phyloP scores from a whole-genome alignment of 2,888 invertebrate species.

The Coremacera marginata region DNA sequence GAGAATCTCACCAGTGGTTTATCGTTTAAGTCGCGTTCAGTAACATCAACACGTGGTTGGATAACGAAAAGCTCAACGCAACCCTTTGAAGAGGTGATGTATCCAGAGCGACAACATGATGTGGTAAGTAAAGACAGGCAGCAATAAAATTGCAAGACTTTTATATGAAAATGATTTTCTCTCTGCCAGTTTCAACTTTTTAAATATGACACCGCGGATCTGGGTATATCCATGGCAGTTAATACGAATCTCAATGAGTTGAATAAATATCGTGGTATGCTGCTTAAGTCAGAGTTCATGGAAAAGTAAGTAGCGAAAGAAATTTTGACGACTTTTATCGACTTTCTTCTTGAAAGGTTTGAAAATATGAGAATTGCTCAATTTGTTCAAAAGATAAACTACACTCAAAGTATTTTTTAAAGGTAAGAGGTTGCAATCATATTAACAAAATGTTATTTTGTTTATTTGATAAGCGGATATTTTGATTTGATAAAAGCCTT shows the following conservation, averaged over 20 bases:
- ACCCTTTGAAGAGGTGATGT: conserved; percentile 64
- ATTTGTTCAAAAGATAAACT: no score
- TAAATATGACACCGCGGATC: conserved; percentile 62
- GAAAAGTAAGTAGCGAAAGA: conserved; percentile 61
- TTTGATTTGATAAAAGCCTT: no score
- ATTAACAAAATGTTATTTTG: no score
- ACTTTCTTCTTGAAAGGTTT: background rate
- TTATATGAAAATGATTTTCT: background rate
- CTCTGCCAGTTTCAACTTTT: conserved; percentile 62
- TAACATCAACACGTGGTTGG: conserved; percentile 65
- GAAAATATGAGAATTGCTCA: background rate
- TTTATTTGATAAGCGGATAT: no score
- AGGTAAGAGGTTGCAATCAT: no score
- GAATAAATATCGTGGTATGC: conserved; percentile 66
- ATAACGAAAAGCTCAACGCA: conserved; percentile 63
- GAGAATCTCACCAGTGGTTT: conserved; percentile 67
- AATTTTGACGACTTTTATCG: background rate
- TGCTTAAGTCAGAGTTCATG: conserved; percentile 68
- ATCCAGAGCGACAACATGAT: conserved; percentile 63
- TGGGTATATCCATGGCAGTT: conserved; percentile 63
- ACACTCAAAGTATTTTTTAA: no score
- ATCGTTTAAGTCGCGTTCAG: conserved; percentile 67
- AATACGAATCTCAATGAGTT: conserved; percentile 67
- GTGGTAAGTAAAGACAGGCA: conserved; percentile 53
- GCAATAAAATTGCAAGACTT: background rate